Base-by-base conservation (phyloP, 2,113 vertebrate species). In the Pluvianellus socialis region DNA sequence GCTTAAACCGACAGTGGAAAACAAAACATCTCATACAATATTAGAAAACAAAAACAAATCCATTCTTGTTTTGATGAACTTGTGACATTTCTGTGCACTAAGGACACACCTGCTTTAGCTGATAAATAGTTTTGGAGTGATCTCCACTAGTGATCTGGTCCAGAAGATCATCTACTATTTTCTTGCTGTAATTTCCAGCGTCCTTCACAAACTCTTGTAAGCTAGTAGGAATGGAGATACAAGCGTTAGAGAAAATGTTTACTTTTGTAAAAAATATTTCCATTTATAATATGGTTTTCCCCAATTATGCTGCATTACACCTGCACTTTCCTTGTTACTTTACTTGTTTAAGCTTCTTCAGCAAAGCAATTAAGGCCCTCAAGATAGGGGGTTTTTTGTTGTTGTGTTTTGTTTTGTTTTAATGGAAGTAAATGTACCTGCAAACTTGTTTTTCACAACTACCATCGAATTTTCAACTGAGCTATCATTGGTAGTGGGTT, bases 141-240 rank as follows among this genome's bases (percentile, higher is more conserved):
- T 99, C 99, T 1, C 98, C 98, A 24, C 98, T 98, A 0, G 99
- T 99, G 98, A 99, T 99, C 97, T 99, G 99, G 98, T 99, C 99
- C 92, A 99, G 97, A 73, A 99, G 98, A 72, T 99, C 99, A 21
- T 99, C 99, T 22, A 99, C 99, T 94, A 99, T 98, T 71, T 94
- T 98, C 97, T 98, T 99, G 66, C 99, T 99, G 92, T 98, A 98
- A 94, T 96, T 97, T 72, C 99, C 99, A 76, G 99, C 99, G 24
- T 98, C 99, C 95, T 99, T 99, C 63, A 99, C 99, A 86, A 99
- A 99, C 95, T 99, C 99, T 96, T 99, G 99, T 89, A 99, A 97
- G 96, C 99, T 99, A 52, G 62, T 77, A 88, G 44, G 79, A 89
- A 89, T 19, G 21, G 38, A 92, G 40, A 87, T 24, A 82, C 2